These are phyloP conservation scores for Turritopsis dohrnii DNA, from an alignment of 30 jellyfish, hydroid and myxozoan species.

Conservation along the genomic window DNA sequence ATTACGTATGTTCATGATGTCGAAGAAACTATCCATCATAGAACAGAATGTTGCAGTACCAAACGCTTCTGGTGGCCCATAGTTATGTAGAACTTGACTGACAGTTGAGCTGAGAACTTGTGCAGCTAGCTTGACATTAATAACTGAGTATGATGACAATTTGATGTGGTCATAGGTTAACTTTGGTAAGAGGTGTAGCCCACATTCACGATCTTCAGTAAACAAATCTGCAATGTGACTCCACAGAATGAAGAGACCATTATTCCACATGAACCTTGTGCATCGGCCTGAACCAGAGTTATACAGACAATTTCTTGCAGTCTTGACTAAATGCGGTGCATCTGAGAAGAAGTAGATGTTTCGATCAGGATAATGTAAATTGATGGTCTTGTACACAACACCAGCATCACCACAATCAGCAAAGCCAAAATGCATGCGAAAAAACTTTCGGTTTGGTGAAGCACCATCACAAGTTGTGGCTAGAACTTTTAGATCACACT, in stretches of 20 bases:
- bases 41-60: conserved; percentile 37
- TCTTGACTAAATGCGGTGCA: conserved; percentile 20
- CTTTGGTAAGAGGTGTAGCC: conserved; percentile 34
- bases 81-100: conserved; percentile 6
- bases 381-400: not conserved
- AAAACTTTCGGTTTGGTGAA: conserved; percentile 43
- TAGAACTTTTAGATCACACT: conserved; percentile 10
- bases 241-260: conserved; percentile 14
- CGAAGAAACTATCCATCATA: conserved; percentile 42
- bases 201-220: conserved; percentile 37
- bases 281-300: conserved; percentile 17
- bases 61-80: conserved; percentile 41
- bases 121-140: conserved; percentile 53
- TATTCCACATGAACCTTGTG: conserved; percentile 1
- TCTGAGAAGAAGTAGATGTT: not conserved
- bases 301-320: conserved; percentile 12
- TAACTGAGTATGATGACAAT: conserved; percentile 35
- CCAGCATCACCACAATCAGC: not conserved
- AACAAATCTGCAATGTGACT: conserved; percentile 31
- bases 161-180: conserved; percentile 38
- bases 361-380: not conserved
- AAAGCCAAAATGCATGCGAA: conserved; percentile 2
- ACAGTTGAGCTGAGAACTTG: conserved; percentile 52
- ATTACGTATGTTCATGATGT: conserved; percentile 10
- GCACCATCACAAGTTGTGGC: conserved; percentile 59